A percentile compares a stretch with the other conserved stretches of the same genome.
Conservation (phyloP, 2,888 invertebrate genomes). For the Norana najaformis region DNA sequence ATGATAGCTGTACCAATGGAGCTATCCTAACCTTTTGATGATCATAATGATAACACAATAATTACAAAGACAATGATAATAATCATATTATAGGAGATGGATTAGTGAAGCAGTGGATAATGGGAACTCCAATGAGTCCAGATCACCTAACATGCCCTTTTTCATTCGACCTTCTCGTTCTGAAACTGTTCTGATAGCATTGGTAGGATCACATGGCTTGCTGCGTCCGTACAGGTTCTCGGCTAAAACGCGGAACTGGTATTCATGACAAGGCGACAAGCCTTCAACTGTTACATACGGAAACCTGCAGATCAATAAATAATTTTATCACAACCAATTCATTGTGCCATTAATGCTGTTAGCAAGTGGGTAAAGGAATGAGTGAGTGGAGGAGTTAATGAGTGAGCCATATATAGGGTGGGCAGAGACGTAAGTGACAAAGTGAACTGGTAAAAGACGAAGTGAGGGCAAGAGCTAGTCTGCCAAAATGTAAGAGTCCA, state of each 20-base stretch:
- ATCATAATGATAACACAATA: too few species aligned
- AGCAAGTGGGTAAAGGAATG: background rate
- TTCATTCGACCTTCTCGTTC: conserved; percentile 48
- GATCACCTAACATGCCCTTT: conserved; percentile 41
- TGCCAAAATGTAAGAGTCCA: background rate
- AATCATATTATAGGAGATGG: background rate
- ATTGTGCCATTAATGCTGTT: background rate
- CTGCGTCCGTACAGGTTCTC: conserved; percentile 98
- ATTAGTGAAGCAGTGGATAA: background rate
- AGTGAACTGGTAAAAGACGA: background rate
- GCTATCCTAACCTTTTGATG: background rate
- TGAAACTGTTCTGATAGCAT: conserved; percentile 48
- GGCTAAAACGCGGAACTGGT: conserved; percentile 94
- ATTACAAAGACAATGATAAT: background rate
- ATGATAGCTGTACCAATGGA: background rate
- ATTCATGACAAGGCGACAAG: conserved; percentile 86
- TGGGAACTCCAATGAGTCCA: too few species aligned
- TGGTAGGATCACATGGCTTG: conserved; percentile 87
- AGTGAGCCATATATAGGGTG: background rate
- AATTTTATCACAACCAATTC: background rate
- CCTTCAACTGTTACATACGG: conserved; percentile 87
- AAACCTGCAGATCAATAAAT: conserved; percentile 68
- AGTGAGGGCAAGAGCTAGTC: background rate
- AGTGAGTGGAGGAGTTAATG: background rate
- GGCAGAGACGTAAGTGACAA: background rate